Conservation (phyloP, 2,797 vertebrate species). For the Psittacula derbiana region DNA sequence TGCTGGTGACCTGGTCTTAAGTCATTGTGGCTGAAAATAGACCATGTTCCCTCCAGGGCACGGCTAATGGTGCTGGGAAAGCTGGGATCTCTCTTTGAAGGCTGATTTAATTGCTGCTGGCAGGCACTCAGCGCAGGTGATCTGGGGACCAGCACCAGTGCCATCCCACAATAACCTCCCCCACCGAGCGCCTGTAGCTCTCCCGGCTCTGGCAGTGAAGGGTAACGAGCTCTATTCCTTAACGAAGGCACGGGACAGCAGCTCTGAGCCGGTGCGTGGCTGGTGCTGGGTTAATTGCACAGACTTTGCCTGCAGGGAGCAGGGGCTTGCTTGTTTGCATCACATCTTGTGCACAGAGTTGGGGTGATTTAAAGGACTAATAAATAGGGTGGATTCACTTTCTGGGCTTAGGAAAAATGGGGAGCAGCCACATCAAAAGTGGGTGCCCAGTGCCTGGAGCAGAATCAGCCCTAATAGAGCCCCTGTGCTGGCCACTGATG, state of each 20-base stretch:
- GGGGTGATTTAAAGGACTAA: neutral
- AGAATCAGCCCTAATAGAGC: neutral
- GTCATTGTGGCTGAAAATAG: conserved; percentile 69
- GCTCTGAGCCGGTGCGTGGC: accelerated
- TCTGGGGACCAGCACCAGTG: conserved; percentile 6
- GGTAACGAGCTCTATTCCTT: neutral
- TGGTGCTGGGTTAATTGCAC: neutral
- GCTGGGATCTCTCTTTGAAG: conserved; percentile 56
- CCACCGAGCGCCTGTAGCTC: neutral
- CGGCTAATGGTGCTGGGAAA: conserved; percentile 52
- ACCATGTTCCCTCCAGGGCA: conserved; percentile 59
- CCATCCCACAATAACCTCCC: conserved; percentile 21
- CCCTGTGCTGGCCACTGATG: neutral
- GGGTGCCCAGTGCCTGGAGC: accelerated
- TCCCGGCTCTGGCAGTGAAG: neutral
- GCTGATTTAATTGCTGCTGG: conserved; percentile 66
- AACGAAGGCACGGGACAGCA: neutral
- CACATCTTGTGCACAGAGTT: accelerated
- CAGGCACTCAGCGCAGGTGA: conserved; percentile 53
- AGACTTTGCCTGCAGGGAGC: neutral
- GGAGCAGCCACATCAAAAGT: neutral
- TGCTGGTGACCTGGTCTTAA: conserved; percentile 67
- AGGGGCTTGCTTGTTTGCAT: neutral
- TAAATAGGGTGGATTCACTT: neutral
- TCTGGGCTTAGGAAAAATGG: neutral